Evolutionary conservation across 2,888 invertebrate species (phyloP).

Genomic region (Lycophotia porphyrea): DNA sequence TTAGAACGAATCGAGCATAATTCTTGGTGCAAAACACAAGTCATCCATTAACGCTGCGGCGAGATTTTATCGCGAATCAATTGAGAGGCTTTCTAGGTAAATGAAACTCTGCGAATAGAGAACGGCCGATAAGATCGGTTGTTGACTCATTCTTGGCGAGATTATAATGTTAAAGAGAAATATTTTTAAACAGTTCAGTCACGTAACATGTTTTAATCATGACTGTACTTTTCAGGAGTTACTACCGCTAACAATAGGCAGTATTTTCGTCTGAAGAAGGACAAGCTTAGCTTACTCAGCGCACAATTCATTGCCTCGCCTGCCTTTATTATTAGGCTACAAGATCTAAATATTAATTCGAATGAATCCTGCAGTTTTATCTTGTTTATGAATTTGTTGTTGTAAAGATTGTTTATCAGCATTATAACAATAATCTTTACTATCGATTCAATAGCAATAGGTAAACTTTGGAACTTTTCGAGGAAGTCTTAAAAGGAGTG

Average conservation of each 20-base stretch:
- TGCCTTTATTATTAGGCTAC: conserved; percentile 8
- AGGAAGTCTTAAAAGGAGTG: conserved; percentile 41
- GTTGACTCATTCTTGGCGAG: conserved; percentile 67
- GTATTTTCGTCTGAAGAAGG: conserved; percentile 55
- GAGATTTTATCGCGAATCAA: conserved; percentile 69
- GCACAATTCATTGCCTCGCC: conserved; percentile 2
- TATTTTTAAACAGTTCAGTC: conserved; percentile 62
- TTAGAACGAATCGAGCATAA: conserved; percentile 73
- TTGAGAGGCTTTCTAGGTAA: conserved; percentile 67
- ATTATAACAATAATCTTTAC: conserved; percentile 37
- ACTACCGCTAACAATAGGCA: conserved; percentile 59
- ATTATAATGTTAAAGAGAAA: conserved; percentile 57
- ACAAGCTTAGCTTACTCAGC: conserved; percentile 22
- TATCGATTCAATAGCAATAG: conserved; percentile 17
- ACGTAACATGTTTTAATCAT: conserved; percentile 54
- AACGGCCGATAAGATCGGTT: conserved; percentile 64
- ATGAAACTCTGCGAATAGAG: conserved; percentile 59
- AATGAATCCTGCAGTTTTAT: conserved; percentile 8
- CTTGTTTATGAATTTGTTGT: conserved; percentile 35
- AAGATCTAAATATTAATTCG: conserved; percentile 8
- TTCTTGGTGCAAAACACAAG: conserved; percentile 67
- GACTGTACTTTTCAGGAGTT: conserved; percentile 45
- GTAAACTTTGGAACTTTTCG: conserved; percentile 24
- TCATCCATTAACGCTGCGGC: conserved; percentile 61
- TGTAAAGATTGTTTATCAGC: conserved; percentile 50